Evolutionary conservation across 2,888 invertebrate genomes (phyloP), one percentile per base, ranked within the genome.

Genomic region (Acronicta psi): DNA sequence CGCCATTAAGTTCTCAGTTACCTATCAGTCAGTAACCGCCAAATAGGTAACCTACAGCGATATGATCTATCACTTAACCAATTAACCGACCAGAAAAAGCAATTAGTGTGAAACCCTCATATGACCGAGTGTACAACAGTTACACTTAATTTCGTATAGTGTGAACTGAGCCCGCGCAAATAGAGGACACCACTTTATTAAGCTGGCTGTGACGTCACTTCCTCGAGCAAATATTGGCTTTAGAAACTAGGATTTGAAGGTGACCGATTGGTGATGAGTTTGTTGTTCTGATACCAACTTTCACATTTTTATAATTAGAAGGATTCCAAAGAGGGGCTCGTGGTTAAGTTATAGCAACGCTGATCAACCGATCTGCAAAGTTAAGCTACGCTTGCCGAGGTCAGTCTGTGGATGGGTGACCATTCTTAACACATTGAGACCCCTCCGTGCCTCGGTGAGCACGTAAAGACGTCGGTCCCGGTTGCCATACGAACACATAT

Each of bases 91-190:
- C 45, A 43, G 56, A 66, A 60, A 59, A 61, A 59, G 53, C 59
- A 76, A 76, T 74, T 76, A 69, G 60, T 45, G 60, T 59, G 46
- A 49, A 55, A 52, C 60, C 53, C 25, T 51, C 61, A 40, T 56
- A 47, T 41, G 43, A 65, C 46, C 54, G 43, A 65, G 47, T 47
- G 54, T 65, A 46, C 57, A 40, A 18, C 63, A 69, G 58, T 66
- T 44, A 64, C 69, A 56, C 47, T 62, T 63, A 55, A 76, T 73
- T 68, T 64, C 52, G 59, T 57, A 59, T 73, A 69, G 62, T 45
- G 73, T 47, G 56, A 46, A 45, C 47, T 18, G 41, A 23, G n/a
- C 29, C 31, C 25, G 29, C 29, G 52, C 59, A 73, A 71, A 75
- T 75, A 75, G n/a, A 37, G 44, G 38, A 41, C 43, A 46, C 45